These are phyloP conservation scores for Oncorhynchus kisutch DNA, from an alignment of 2,113 vertebrate species.

Conservation along the genomic window DNA sequence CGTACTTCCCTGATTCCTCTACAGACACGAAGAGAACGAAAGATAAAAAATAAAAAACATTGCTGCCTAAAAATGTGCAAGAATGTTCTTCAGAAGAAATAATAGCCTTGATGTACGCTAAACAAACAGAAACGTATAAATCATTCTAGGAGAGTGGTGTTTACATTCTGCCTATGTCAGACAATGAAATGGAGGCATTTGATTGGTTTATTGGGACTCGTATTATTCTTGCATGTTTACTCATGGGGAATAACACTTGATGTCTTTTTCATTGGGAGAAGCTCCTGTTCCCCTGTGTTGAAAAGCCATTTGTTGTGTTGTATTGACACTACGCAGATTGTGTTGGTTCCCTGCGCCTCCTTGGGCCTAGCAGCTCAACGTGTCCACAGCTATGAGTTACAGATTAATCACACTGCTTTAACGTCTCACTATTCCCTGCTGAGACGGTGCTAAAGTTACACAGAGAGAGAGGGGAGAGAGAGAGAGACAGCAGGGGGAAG, in stretches of 20 bases:
- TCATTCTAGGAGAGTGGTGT: neutral
- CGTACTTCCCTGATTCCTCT: conserved; percentile 3
- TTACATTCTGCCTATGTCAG: neutral
- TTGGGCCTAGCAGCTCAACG: conserved; percentile 40
- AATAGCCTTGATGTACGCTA: neutral
- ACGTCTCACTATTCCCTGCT: conserved; percentile 56
- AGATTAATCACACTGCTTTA: conserved; percentile 60
- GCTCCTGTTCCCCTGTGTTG: conserved; percentile 18
- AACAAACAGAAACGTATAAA: neutral
- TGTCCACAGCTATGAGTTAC: conserved; percentile 27
- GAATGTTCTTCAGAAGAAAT: neutral
- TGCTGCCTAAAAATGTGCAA: too few species aligned
- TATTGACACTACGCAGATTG: conserved; percentile 32
- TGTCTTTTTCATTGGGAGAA: conserved; percentile 18
- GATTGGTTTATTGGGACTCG: neutral
- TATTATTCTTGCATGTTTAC: neutral
- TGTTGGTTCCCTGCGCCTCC: neutral
- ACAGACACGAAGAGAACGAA: neutral
- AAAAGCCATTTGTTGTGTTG: conserved; percentile 31
- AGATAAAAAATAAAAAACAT: neutral
- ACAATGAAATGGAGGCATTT: neutral
- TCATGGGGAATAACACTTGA: conserved; percentile 10
- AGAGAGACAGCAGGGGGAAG: conserved; percentile 21
- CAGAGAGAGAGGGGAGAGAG: conserved; percentile 19
- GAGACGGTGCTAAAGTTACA: conserved; percentile 60